Base-by-base conservation (phyloP, 2,113 vertebrate genomes). In the Gymnocephalus cernua region DNA sequence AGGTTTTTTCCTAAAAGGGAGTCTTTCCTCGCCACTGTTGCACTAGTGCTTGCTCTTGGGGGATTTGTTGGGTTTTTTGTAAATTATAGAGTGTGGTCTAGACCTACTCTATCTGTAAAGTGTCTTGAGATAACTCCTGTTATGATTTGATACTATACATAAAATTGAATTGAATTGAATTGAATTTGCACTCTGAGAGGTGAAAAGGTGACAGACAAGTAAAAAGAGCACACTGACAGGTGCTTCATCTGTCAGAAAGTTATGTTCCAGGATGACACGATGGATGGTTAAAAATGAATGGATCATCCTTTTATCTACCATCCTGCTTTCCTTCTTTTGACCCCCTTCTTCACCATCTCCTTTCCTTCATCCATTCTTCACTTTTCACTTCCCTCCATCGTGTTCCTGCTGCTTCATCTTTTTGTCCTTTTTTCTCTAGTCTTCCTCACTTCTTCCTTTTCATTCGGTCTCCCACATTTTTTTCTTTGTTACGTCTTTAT, bases 271-370 rank as follows among this genome's bases (percentile, higher is more conserved):
- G 27, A 50, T 63, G 74, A 80, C 53, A 41, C 6, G 38, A 51
- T 3, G 54, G 27, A 35, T 21, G 23, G 44, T 74, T 73, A 41
- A 77, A 72, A 66, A 82, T 38, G 25, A 76, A 82, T 61, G 38
- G 21, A 64, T 12, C 53, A 15, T 32, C 16, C 54, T 50, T 44
- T 14, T 25, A 6, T 35, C 27, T 27, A n/a, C 11, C 15, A 6
- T n/a, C 4, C 29, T 53, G 25, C 41, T 53, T 48, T 77, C 25
- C 44, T 41, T 53, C 11, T 45, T 51, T 66, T 74, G 23, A 35
- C 48, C 19, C 1, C 62, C 25, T 16, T 1, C 41, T 21, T 5
- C 32, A 32, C 21, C 21, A 7, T n/a, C 57, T 21, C 58, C 38
- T 63, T n/a, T 25, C 21, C 41, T 16, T 64, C 63, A 27, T 48